Evolutionary conservation across 1,140 invertebrate genomes (phyloP), one percentile per base, ranked within the genome.

Genomic region (Bombus pyrosoma): DNA sequence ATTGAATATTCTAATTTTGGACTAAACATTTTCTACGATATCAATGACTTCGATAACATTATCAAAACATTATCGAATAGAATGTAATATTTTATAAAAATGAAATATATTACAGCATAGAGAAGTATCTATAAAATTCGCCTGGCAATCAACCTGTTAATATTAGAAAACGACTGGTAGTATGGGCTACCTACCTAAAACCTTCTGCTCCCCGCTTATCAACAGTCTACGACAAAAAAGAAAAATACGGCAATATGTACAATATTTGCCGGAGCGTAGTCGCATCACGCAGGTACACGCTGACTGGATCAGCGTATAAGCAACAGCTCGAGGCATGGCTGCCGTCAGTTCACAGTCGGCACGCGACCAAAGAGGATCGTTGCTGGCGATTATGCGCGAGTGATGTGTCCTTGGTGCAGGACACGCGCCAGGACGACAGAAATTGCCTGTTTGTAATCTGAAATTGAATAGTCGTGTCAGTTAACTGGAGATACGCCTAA

Each of bases 281-380:
- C 72, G 18, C 43, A 43, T 74, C 73, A 74, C 73, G 41, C 73
- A 47, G 41, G 73, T 34, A 74, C 73, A 74, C 73, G 73, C n/a
- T 53, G 53, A 10, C 25, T 62, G 13, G 75, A 62, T 9, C 34
- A 12, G 75, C 75, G 57, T 62, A 57, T 39, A 92, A 93, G 92
- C 93, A 93, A 94, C 93, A 93, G 93, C 92, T 90, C 81, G 88
- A 85, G 81, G 87, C 88, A 89, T 91, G 90, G 90, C 86, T 79
- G 87, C 83, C 90, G 88, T 90, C 92, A 94, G 93, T 94, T 89
- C 91, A 77, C 89, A 89, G 86, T 88, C 91, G 91, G 91, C 93
- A 89, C 93, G 93, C 93, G 92, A 92, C 87, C 89, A 86, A 92
- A 82, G 88, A 92, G 90, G 92, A 93, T 91, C 91, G 91, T 62